Conservation (phyloP, 2,888 invertebrate species). For the Polyommatus iphigenia region DNA sequence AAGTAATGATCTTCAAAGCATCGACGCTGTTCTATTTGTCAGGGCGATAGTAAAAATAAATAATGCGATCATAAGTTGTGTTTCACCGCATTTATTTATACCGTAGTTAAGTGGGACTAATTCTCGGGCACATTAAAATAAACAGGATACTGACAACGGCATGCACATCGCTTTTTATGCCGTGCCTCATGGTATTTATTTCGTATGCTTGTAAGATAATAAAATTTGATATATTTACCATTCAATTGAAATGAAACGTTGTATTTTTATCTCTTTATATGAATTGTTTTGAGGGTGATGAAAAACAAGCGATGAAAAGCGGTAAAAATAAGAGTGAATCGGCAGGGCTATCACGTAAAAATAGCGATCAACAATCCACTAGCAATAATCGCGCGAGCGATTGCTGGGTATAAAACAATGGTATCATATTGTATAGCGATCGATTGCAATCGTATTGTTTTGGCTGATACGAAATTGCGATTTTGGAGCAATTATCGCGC, state of each 20-base stretch:
- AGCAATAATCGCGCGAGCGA: too few species aligned
- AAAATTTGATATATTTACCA: conserved; percentile 54
- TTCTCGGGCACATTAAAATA: conserved; percentile 63
- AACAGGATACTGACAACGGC: conserved; percentile 60
- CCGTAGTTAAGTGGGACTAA: conserved; percentile 61
- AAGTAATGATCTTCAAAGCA: conserved; percentile 38
- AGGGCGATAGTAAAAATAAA: conserved; percentile 49
- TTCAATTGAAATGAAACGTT: conserved; percentile 14
- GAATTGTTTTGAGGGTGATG: neutral
- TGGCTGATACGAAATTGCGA: too few species aligned
- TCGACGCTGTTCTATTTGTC: conserved; percentile 44
- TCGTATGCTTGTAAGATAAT: conserved; percentile 59
- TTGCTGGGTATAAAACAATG: too few species aligned
- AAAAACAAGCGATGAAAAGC: neutral
- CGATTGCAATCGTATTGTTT: too few species aligned
- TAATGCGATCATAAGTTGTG: conserved; percentile 44
- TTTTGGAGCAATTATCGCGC: too few species aligned
- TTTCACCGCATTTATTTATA: conserved; percentile 60
- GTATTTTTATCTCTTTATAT: conserved; percentile 4
- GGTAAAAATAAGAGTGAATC: neutral
- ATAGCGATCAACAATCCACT: too few species aligned
- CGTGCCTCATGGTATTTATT: conserved; percentile 65
- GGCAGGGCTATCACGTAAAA: too few species aligned
- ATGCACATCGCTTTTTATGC: conserved; percentile 68
- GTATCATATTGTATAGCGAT: too few species aligned